Evolutionary conservation across 2,113 vertebrate species (phyloP), one percentile per base, ranked within the genome.

Genomic region (Sprattus sprattus): DNA sequence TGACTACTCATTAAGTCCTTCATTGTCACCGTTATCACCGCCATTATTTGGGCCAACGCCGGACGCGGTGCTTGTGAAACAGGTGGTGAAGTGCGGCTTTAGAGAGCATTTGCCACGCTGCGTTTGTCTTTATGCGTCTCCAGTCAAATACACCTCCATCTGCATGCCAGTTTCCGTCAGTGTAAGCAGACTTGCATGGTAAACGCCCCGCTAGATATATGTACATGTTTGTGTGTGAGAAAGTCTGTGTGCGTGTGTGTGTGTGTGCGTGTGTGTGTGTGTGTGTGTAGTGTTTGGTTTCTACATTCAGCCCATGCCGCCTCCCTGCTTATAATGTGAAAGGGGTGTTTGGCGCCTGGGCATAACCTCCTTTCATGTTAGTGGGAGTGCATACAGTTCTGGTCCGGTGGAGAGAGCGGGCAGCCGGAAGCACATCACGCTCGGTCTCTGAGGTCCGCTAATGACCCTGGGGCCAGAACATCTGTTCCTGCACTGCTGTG

Each of bases 211-310:
- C 54, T 60, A 22, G 85, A 81, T 80, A 81, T 83, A 88, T 67
- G 60, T 47, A 46, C 83, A 22, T 71, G 39, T 28, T 45, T 45
- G 60, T 45, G 83, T 8, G 22, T 80, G 85, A 39, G 45, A 60
- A 78, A 9, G 78, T 45, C 4, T 49, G 11, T 45, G 52, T 71
- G 57, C 39, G 85, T 64, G 81, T 64, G 82, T 4, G 64, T 54
- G 50, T 75, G 60, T 39, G 64, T 75, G 28, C 60, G 49, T 84
- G 15, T 67, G 54, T 84, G 83, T 84, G 52, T 84, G 57, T 64
- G 83, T 84, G 83, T 45, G 45, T 75, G 28, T 75, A 60, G 46
- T 2, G 28, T 67, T 10, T 32, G 46, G 47, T 49, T 49, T 49
- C 47, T n/a, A 49, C 11, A 49, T 49, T 49, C 47, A 6, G 11